Base-by-base conservation (phyloP, 2,797 vertebrate species). In the Danio kyathit region DNA sequence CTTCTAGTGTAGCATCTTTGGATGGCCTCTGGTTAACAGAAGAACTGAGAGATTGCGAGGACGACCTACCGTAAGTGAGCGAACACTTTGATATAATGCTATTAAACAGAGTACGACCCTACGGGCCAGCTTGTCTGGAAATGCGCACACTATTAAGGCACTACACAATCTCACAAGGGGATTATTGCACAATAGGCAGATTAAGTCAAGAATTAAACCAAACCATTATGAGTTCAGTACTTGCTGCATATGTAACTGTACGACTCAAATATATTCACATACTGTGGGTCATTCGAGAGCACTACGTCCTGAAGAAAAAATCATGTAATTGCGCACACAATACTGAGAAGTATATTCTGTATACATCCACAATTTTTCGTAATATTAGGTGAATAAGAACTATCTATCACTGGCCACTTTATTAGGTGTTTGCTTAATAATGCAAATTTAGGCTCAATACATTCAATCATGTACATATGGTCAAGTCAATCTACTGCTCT, bases 1-100 rank as follows among this genome's bases (percentile, higher is more conserved):
- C 19, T 78, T 84, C 51, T 63, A 79, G 80, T 8, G 44, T 41
- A 74, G 63, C 38, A 41, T 76, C 17, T 78, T 56, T 48, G 40
- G 73, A 74, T 59, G 40, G 76, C 72, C 54, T 17, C 43, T 76
- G 60, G 46, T 71, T 71, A 63, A 57, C 17, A 80, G 59, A 57
- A 7, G 66, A 46, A 54, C 60, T 11, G 17, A 75, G 76, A 29
- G 19, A 9, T 72, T 8, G 17, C 7, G 57, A 73, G 14, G 65
- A 46, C 48, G 69, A 70, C 79, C 64, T 70, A 60, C 74, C 49
- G 13, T 64, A 70, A 60, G 71, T 8, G 14, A 9, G 19, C 75
- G 54, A 75, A 74, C 57, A 51, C 61, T 84, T 82, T 44, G 60
- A 70, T 46, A 44, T 82, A 80, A 82, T 77, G 59, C 51, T 78